phyloP scores from a whole-genome alignment of 2,797 vertebrate genomes.

The Lepilemur ruficaudatus region DNA sequence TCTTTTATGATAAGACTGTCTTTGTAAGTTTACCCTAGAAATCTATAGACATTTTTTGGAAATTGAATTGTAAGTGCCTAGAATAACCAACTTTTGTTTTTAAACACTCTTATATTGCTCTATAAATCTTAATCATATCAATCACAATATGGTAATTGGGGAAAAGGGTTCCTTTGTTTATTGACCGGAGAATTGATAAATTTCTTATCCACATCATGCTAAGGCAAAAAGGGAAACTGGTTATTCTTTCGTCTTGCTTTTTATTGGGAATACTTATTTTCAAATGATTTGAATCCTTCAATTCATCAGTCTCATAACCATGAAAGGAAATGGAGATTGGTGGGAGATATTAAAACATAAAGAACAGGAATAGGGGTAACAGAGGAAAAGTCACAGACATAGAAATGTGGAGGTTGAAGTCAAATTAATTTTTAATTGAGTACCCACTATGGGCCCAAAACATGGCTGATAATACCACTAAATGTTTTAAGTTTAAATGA shows the following conservation, averaged over 20 bases:
- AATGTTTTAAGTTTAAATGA: constrained; percentile 50
- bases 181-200: constrained; percentile 3
- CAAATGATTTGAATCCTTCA: constrained; percentile 23
- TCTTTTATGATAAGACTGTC: constrained; percentile 1
- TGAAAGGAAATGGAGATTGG: constrained; percentile 33
- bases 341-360: constrained; percentile 3
- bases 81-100: constrained; percentile 34
- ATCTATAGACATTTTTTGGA: neutral
- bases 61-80: constrained; percentile 31
- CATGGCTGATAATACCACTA: neutral
- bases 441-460: neutral
- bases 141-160: neutral
- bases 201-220: constrained; percentile 46
- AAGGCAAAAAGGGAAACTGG: constrained; percentile 24
- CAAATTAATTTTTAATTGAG: constrained; percentile 42
- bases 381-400: neutral
- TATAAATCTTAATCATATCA: constrained; percentile 14
- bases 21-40: constrained; percentile 3
- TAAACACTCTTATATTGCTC: constrained; percentile 16
- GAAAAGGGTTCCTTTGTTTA: neutral
- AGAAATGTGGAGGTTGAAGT: constrained; percentile 45
- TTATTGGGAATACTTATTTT: constrained; percentile 23
- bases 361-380: neutral
- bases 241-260: constrained; percentile 11
- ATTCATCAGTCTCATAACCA: constrained; percentile 8